Conservation (phyloP, 1,140 invertebrate genomes). For the Charaxes varanes region DNA sequence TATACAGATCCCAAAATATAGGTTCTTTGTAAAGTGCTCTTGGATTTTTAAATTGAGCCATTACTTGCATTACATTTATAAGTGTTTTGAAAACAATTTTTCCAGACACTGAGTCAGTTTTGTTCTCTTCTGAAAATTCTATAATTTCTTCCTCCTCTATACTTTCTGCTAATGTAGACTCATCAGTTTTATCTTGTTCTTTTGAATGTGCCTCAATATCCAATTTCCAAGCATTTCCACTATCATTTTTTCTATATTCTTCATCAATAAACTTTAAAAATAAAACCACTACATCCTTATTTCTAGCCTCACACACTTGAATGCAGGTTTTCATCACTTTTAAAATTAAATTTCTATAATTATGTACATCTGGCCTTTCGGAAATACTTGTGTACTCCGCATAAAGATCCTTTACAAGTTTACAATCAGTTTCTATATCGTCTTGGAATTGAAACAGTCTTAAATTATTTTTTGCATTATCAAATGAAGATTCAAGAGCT, state of each 20-base stretch:
- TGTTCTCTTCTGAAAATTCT: slow-evolving; percentile 26
- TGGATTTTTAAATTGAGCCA: slow-evolving; percentile 88
- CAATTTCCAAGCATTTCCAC: slow-evolving; percentile 47
- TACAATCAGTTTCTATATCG: slow-evolving; percentile 41
- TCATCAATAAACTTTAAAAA: slow-evolving; percentile 87
- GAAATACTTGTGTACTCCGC: slow-evolving; percentile 54
- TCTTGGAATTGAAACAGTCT: slow-evolving; percentile 47
- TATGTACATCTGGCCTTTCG: slow-evolving; percentile 80
- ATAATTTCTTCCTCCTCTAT: slow-evolving; percentile 36
- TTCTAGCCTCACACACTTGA: slow-evolving; percentile 84
- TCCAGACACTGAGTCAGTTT: slow-evolving; percentile 55
- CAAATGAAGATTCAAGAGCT: slow-evolving; percentile 73
- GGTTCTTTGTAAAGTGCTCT: slow-evolving; percentile 84
- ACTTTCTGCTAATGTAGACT: too few species aligned
- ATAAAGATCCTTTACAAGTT: slow-evolving; percentile 46
- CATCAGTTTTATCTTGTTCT: slow-evolving; percentile 37
- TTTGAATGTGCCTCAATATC: slow-evolving; percentile 45
- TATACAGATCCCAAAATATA: slow-evolving; percentile 83
- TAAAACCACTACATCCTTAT: slow-evolving; percentile 83
- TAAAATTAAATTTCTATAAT: slow-evolving; percentile 88
- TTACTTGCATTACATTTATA: slow-evolving; percentile 83
- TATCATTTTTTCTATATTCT: slow-evolving; percentile 68
- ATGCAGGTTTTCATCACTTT: slow-evolving; percentile 84
- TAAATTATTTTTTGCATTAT: slow-evolving; percentile 50
- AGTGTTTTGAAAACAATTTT: slow-evolving; percentile 78